phyloP scores from a whole-genome alignment of 2,113 vertebrate genomes.

The Scomber colias region DNA sequence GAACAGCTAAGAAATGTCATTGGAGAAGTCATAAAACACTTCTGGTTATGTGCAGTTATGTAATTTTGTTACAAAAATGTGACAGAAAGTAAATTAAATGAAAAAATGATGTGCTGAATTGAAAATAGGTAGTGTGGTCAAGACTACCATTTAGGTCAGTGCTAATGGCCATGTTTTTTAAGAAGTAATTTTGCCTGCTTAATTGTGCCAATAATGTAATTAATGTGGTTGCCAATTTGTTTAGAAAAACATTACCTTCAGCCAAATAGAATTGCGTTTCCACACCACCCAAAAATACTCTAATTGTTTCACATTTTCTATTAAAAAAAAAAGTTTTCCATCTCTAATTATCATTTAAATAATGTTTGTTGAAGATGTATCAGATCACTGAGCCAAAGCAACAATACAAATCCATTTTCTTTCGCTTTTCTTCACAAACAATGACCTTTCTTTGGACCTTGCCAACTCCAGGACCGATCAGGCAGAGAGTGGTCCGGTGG shows the following conservation, averaged over 20 bases:
- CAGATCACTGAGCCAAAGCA: not conserved
- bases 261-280: not conserved
- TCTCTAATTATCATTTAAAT: not conserved
- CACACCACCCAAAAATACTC: not conserved
- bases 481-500: conserved; percentile 49
- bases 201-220: not conserved
- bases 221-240: conserved; percentile 6
- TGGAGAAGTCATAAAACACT: not conserved
- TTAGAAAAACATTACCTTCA: not conserved
- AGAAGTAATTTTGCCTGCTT: not conserved
- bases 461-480: conserved; percentile 59
- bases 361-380: not conserved
- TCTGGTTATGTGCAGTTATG: not conserved
- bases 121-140: not conserved
- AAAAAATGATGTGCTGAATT: not conserved
- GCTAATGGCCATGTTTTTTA: not conserved
- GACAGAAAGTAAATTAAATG: not conserved
- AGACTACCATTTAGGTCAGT: not conserved
- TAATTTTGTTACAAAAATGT: not conserved
- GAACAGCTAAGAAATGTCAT: not conserved
- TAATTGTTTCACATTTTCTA: not conserved
- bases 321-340: too few relatives aligned
- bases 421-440: conserved; percentile 47
- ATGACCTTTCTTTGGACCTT: conserved; percentile 56
- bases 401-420: conserved; percentile 38